phyloP scores from a whole-genome alignment of 2,888 invertebrate species.

The Lycophotia porphyrea region DNA sequence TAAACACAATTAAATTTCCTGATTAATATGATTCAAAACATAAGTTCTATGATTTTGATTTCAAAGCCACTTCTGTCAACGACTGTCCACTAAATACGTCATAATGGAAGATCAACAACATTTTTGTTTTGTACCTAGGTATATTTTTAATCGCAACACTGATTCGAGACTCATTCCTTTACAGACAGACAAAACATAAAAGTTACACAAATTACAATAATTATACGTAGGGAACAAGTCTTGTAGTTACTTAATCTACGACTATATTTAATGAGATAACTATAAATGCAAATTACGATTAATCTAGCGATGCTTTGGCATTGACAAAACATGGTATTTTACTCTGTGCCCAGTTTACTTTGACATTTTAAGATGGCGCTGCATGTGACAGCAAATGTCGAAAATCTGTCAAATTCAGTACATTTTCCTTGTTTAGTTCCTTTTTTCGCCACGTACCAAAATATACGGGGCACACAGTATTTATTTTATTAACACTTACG shows the following conservation, averaged over 20 bases:
- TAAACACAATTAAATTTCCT: background rate
- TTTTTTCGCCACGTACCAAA: slow-evolving; percentile 14
- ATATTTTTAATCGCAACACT: slow-evolving; percentile 68
- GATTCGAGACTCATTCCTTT: slow-evolving; percentile 87
- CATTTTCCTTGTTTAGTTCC: background rate
- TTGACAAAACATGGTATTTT: slow-evolving; percentile 89
- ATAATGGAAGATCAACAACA: slow-evolving; percentile 70
- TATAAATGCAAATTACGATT: slow-evolving; percentile 90
- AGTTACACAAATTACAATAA: slow-evolving; percentile 79
- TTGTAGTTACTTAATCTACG: slow-evolving; percentile 87
- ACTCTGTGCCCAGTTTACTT: slow-evolving; percentile 17
- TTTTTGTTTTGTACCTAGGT: slow-evolving; percentile 63
- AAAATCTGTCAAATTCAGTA: background rate
- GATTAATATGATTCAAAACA: background rate
- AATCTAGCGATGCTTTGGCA: slow-evolving; percentile 91
- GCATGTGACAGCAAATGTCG: background rate
- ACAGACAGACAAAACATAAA: slow-evolving; percentile 79
- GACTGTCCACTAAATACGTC: slow-evolving; percentile 65
- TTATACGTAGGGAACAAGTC: slow-evolving; percentile 88
- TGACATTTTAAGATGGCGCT: slow-evolving; percentile 15
- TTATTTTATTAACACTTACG: slow-evolving; percentile 65
- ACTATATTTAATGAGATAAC: slow-evolving; percentile 89
- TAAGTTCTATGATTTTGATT: background rate
- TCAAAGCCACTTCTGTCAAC: slow-evolving; percentile 51
- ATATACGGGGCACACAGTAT: slow-evolving; percentile 54